These are phyloP conservation scores for Sebastes flavidus DNA, from an alignment of 2,797 vertebrate species.

Conservation along the genomic window DNA sequence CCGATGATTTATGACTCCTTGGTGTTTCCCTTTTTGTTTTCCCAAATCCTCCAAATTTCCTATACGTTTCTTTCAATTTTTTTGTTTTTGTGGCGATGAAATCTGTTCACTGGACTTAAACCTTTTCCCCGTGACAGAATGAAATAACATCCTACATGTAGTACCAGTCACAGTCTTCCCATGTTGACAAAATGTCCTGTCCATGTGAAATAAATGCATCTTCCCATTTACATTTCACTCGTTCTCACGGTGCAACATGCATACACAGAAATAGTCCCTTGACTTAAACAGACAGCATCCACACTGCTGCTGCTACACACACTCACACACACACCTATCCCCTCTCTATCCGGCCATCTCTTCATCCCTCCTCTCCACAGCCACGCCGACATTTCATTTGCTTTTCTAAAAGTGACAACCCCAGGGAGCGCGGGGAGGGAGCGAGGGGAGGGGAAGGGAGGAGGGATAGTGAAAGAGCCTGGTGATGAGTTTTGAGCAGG, in stretches of 20 bases:
- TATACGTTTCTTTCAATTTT: background rate
- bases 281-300: conserved; percentile 30
- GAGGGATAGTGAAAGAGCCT: conserved; percentile 68
- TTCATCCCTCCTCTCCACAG: conserved; percentile 63
- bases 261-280: conserved; percentile 23
- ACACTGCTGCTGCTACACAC: background rate
- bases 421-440: conserved; percentile 60
- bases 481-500: conserved; percentile 82
- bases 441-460: background rate
- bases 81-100: background rate
- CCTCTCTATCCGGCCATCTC: conserved; percentile 58
- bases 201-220: conserved; percentile 26
- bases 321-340: conserved; percentile 57
- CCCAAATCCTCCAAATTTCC: background rate
- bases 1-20: conserved; percentile 52
- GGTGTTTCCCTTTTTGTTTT: conserved; percentile 5
- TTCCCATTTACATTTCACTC: conserved; percentile 23
- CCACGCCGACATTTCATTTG: conserved; percentile 80
- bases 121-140: background rate
- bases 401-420: conserved; percentile 84
- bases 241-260: background rate
- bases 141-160: background rate
- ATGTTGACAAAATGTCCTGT: conserved; percentile 5
- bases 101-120: background rate
- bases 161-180: background rate